A percentile compares a stretch with the other conserved stretches of the same genome.
phyloP scores from a whole-genome alignment of 2,113 vertebrate species.

The Malurus melanocephalus region DNA sequence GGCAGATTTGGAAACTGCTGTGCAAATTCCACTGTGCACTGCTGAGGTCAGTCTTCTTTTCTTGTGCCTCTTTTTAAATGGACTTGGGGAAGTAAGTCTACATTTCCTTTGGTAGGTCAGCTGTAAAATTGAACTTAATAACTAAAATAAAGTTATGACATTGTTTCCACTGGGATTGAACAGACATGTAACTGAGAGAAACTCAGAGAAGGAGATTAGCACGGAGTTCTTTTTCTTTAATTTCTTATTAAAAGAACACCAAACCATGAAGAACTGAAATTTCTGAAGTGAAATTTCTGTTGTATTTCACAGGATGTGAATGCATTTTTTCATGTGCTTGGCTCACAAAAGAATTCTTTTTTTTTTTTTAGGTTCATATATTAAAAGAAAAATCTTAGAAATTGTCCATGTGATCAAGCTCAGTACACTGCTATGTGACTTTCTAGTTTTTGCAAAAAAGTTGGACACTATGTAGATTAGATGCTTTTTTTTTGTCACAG shows the following conservation, averaged over 20 bases:
- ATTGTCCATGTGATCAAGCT: not conserved
- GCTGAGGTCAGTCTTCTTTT: not conserved
- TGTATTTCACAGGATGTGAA: not conserved
- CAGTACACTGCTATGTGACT: not conserved
- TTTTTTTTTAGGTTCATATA: not conserved
- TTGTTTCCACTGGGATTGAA: conserved; percentile 17
- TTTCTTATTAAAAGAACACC: not conserved
- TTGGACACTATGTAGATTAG: not conserved
- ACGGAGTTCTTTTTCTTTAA: not conserved
- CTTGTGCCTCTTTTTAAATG: not conserved
- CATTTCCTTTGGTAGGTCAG: not conserved
- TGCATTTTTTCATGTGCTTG: not conserved
- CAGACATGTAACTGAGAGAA: not conserved
- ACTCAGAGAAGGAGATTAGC: not conserved
- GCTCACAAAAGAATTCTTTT: not conserved
- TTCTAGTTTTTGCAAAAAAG: not conserved
- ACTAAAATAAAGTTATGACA: conserved; percentile 34
- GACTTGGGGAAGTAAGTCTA: not conserved
- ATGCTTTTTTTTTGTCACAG: not conserved
- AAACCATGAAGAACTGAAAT: not conserved
- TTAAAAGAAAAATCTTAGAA: not conserved
- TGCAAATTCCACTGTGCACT: not conserved
- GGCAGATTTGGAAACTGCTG: not conserved
- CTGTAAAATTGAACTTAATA: conserved; percentile 34
- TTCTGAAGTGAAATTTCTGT: not conserved